Percentiles rank a stretch among this genome's conserved stretches.
Conservation (phyloP, 64 coral and sea anemone species). For the Montipora efflorescens region DNA sequence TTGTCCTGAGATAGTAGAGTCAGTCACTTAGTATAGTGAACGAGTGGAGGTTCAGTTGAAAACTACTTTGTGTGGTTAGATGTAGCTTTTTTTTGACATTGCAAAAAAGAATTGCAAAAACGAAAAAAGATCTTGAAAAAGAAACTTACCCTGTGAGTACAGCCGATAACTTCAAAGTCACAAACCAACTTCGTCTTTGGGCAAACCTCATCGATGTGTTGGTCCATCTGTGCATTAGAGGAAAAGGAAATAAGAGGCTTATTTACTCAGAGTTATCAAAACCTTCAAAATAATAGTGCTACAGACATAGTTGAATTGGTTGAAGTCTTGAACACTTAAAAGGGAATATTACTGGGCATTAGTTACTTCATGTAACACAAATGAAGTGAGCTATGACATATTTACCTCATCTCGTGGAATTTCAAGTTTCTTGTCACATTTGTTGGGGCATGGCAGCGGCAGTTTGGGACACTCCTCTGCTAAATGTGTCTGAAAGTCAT, state of each 20-base stretch:
- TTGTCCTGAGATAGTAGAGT: too few species aligned
- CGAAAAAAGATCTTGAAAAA: not conserved
- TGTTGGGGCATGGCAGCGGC: conserved; percentile 92
- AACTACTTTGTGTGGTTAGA: too few species aligned
- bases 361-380: not conserved
- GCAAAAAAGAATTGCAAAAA: not conserved
- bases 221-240: conserved; percentile 61
- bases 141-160: conserved; percentile 83
- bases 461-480: conserved; percentile 79
- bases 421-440: conserved; percentile 89
- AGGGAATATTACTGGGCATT: not conserved
- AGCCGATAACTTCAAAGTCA: conserved; percentile 83
- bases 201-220: conserved; percentile 86
- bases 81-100: too few species aligned
- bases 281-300: too few species aligned
- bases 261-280: too few species aligned
- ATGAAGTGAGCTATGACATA: not conserved
- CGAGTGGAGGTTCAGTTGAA: too few species aligned
- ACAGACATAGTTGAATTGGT: too few species aligned
- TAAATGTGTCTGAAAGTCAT: conserved; percentile 77
- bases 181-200: conserved; percentile 85
- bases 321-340: too few species aligned
- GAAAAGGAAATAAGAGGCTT: not conserved
- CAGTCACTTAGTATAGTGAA: too few species aligned
- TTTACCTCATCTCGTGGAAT: conserved; percentile 90